Evolutionary conservation across 2,113 vertebrate species (phyloP), one percentile per base, ranked within the genome.

Genomic region (Halcyon malimbica): DNA sequence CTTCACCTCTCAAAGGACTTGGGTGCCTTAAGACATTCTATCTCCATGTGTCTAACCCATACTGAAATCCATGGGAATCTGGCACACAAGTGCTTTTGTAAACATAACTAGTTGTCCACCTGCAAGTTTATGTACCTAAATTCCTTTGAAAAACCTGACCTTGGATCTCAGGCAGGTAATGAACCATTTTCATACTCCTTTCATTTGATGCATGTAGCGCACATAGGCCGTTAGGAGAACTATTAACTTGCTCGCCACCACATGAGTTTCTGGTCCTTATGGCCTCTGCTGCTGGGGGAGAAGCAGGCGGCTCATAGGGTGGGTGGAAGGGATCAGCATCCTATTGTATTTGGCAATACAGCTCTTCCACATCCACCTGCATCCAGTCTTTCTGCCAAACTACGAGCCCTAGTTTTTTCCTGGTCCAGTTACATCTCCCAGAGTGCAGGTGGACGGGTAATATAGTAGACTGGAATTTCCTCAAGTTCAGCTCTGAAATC

Each of bases 41-140:
- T 91, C 44, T 87, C 86, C 62, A 29, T 46, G 48, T 8, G 15
- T 70, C 75, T 85, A 90, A 83, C 67, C 78, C 60, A 23, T 21
- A 90, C 70, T 11, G 59, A 91, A 96, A 94, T 93, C 93, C 76
- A 83, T 92, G 96, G 93, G 96, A 97, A 96, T 90, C 88, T 96
- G 92, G 94, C 94, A 85, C 57, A 10, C 0, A 2, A 90, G 39
- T 19, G 33, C 71, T 90, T 95, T 83, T 88, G 82, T 63, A 95
- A 96, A 83, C 60, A 90, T 67, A 46, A 65, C 63, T 92, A 80
- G 87, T 51, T 83, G 51, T 93, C 93, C 92, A 97, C 84, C 95
- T 97, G 95, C 84, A 95, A 87, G 41, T 96, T 97, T 95, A 95
- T 62, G 81, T 76, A 93, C 62, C 44, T 37, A 41, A 92, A 92